Percentiles rank a stretch among this genome's conserved stretches.
These are phyloP conservation scores for Sciurus niger DNA, from an alignment of 2,113 vertebrate genomes.

Conservation along the genomic window DNA sequence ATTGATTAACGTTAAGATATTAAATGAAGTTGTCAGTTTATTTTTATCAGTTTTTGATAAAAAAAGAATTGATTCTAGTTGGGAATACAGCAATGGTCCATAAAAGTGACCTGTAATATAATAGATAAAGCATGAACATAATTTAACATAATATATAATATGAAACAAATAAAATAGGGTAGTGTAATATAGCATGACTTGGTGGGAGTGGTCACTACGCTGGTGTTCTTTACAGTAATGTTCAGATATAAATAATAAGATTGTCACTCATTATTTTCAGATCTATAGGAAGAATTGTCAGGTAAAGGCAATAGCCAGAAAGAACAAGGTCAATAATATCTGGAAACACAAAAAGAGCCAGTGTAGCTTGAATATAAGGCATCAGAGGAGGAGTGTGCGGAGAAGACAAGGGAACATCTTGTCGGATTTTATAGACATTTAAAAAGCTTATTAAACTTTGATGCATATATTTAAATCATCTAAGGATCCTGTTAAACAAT, in stretches of 20 bases:
- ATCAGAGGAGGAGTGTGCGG: not conserved
- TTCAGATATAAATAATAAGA: not conserved
- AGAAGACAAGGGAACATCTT: not conserved
- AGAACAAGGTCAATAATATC: not conserved
- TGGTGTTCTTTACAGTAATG: not conserved
- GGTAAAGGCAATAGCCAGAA: not conserved
- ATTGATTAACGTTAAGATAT: not conserved
- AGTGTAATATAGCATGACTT: not conserved
- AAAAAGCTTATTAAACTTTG: not conserved
- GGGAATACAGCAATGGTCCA: not conserved
- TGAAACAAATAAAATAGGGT: not conserved
- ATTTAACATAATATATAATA: not conserved
- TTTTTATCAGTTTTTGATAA: constrained; percentile 25
- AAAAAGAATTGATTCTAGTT: constrained; percentile 3
- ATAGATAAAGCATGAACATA: constrained; percentile 17
- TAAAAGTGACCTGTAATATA: not conserved
- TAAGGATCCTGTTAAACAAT: not conserved
- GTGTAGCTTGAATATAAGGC: not conserved
- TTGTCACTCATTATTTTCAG: not conserved
- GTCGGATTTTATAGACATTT: not conserved
- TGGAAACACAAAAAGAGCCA: not conserved
- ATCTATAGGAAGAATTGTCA: not conserved
- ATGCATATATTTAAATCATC: too few relatives aligned
- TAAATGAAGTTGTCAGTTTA: constrained; percentile 40
- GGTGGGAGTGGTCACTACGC: too few relatives aligned